These are phyloP conservation scores for Ceratina calcarata DNA, from an alignment of 1,140 invertebrate species.

Conservation along the genomic window DNA sequence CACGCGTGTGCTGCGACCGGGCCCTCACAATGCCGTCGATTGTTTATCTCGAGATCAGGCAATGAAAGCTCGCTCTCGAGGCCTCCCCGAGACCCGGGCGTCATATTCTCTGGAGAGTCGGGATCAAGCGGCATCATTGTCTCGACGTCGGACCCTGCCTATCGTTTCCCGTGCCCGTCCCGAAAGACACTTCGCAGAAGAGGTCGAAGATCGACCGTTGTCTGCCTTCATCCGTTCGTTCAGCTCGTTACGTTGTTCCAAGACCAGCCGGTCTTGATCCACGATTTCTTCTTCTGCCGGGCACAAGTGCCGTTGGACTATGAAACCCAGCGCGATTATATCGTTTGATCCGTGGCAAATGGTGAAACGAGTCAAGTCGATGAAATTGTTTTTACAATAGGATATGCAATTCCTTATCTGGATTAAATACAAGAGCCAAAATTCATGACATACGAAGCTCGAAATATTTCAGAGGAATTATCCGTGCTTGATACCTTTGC, in stretches of 20 bases:
- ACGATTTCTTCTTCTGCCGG: not conserved
- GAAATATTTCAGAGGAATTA: too few species aligned
- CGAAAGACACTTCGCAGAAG: conserved; percentile 54
- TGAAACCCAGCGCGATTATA: not conserved
- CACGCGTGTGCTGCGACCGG: conserved; percentile 16
- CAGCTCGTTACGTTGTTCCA: conserved; percentile 5
- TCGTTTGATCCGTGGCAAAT: not conserved
- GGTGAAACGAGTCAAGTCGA: not conserved
- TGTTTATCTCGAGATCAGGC: conserved; percentile 65
- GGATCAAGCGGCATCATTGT: conserved; percentile 60
- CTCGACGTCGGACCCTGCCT: conserved; percentile 17
- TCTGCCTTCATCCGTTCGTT: conserved; percentile 29
- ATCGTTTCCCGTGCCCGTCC: conserved; percentile 34
- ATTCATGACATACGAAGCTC: too few species aligned
- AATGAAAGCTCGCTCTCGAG: conserved; percentile 53
- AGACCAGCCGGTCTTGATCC: not conserved
- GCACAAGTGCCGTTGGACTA: too few species aligned
- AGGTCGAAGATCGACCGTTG: conserved; percentile 55
- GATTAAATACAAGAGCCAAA: too few species aligned
- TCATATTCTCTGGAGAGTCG: not conserved
- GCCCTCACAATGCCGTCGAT: conserved; percentile 58
- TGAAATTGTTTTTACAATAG: not conserved
- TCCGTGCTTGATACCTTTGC: too few species aligned
- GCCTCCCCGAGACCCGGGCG: conserved; percentile 11
- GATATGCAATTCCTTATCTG: not conserved